These are phyloP conservation scores for Platysternon megacephalum DNA, from an alignment of 2,113 vertebrate species.

Conservation along the genomic window DNA sequence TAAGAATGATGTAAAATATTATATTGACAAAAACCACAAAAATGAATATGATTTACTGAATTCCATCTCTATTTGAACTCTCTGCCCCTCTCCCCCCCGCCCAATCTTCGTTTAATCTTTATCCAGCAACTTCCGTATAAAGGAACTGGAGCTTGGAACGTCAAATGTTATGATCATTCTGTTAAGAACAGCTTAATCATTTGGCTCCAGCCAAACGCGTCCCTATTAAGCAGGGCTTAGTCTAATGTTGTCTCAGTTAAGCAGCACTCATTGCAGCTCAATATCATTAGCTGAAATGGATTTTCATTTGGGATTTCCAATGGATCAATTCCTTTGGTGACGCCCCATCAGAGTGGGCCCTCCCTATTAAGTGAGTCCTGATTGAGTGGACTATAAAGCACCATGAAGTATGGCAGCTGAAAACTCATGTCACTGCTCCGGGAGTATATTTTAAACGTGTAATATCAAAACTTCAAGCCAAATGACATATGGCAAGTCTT, in stretches of 20 bases:
- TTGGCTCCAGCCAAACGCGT: background rate
- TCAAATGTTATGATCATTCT: background rate
- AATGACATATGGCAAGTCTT: conserved; percentile 52
- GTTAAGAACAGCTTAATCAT: fast-evolving
- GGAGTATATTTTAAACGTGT: conserved; percentile 66
- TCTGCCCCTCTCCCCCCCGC: background rate
- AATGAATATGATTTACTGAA: background rate
- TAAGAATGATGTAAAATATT: background rate
- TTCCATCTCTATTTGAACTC: background rate
- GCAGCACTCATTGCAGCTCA: background rate
- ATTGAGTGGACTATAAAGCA: conserved; percentile 1
- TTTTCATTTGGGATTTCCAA: background rate
- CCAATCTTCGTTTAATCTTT: background rate
- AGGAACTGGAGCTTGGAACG: background rate
- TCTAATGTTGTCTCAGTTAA: background rate
- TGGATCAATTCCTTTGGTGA: background rate
- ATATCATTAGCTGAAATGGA: background rate
- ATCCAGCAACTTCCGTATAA: background rate
- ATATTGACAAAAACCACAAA: background rate
- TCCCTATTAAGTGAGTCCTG: background rate
- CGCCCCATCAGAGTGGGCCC: background rate
- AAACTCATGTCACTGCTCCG: conserved; percentile 60
- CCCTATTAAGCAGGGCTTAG: fast-evolving
- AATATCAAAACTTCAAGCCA: conserved; percentile 66
- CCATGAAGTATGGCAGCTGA: background rate